Conservation (phyloP, 2,888 invertebrate genomes). For the Lydus trimaculatus region DNA sequence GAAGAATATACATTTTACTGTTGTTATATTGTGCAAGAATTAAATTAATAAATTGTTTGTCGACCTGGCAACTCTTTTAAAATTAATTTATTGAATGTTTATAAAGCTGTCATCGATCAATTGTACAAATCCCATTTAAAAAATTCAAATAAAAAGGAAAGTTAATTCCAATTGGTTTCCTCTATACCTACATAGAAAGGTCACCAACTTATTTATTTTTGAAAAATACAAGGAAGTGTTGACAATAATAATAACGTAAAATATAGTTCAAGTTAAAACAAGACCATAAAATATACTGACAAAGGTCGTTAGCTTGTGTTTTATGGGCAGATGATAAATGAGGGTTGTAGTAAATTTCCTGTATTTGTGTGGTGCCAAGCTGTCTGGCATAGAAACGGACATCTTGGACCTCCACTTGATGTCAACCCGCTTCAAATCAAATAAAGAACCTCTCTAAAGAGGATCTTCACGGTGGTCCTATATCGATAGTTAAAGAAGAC, state of each 20-base stretch:
- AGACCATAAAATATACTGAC: conserved; percentile 28
- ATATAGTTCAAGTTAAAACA: not conserved
- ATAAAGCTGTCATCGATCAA: not conserved
- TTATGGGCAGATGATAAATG: conserved; percentile 51
- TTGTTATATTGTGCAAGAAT: not conserved
- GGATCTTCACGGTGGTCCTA: conserved; percentile 28
- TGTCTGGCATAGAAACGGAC: conserved; percentile 45
- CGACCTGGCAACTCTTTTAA: not conserved
- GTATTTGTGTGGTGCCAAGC: conserved; percentile 57
- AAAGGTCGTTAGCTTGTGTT: conserved; percentile 36
- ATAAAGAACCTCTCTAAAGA: conserved; percentile 22
- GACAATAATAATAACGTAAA: not conserved
- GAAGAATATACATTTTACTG: not conserved
- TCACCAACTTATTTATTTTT: not conserved
- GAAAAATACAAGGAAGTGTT: no score
- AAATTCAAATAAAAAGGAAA: not conserved
- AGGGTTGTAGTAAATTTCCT: conserved; percentile 52
- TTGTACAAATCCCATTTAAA: not conserved
- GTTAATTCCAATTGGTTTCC: not conserved
- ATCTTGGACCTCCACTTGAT: conserved; percentile 34
- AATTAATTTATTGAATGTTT: not conserved
- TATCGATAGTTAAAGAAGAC: conserved; percentile 14
- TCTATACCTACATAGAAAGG: not conserved
- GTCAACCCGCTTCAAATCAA: conserved; percentile 33
- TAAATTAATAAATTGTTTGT: not conserved